Evolutionary conservation across 1,140 invertebrate species (phyloP), one percentile per base, ranked within the genome.

Genomic region (Ruditapes philippinarum): DNA sequence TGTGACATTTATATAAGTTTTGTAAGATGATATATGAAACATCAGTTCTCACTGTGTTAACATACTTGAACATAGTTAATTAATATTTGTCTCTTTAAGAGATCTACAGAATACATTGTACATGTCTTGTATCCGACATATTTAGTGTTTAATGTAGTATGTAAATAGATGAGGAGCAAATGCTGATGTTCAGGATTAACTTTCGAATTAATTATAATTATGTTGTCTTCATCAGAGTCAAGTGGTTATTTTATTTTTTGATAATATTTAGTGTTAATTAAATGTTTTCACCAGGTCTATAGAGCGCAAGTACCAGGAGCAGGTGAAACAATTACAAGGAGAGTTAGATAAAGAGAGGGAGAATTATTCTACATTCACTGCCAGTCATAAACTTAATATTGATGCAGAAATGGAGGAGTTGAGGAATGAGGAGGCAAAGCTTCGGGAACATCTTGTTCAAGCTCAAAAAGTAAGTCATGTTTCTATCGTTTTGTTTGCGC

Each of bases 301-400:
- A 2, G 98, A 98, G 92, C 96, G 97, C 60, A 97, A 97, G 85
- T 98, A 98, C 93, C 95, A 97, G 0, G 98, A 98, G 90, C 97
- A 97, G 80, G 94, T 98, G 0, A 97, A 97, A 86, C 97, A 97
- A 49, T 93, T 98, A 0, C 97, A 97, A 0, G 95, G 96, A 45
- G 97, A 98, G 76, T 96, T 97, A 81, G 96, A 96, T 9, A 94
- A 51, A n/a, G 92, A 93, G 73, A 45, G 89, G 49, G 92, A 92
- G 36, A 83, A 74, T 25, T 73, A 79, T 49, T 45, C 81, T 17
- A 68, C 60, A 3, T 68, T 81, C 54, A 74, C 85, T 2, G 85
- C 86, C 9, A 70, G 54, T 25, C 84, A 90, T 28, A 87, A 73
- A 25, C 84, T 90, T 76, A 62, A 73, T 19, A 73, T 90, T 12